Evolutionary conservation across 1,140 invertebrate genomes (phyloP), one percentile per base, ranked within the genome.

Genomic region (Drosophila truncata): DNA sequence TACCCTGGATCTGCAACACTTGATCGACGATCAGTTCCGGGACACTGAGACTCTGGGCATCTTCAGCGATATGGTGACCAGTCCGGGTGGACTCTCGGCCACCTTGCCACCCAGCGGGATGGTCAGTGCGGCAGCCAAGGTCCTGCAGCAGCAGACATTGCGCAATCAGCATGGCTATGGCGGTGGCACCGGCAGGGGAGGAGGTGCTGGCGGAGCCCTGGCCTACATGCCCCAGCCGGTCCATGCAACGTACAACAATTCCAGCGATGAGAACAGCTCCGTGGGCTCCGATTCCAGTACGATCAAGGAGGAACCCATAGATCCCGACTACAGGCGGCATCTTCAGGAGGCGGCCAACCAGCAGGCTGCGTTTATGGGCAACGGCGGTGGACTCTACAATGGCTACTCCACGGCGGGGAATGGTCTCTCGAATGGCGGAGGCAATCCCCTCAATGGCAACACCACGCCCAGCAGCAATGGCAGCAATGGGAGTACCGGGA

Each of bases 141-240:
- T 92, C 76, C 25, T 90, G 77, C 91, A 93, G 64, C 81, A 92
- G 57, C 85, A 91, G 50, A 80, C 93, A 11, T 73, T 91, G 78
- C 58, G 80, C 91, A 82, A 76, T 35, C 92, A 93, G 52, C 92
- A 92, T 41, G 77, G 78, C 0, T 92, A 93, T 6, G 95, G 96
- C 4, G 71, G 71, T 8, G 71, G 60, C 0, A 25, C 25, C 2
- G 70, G 47, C 27, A 50, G 47, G 47, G 47, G 70, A 52, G 69
- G 66, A 0, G 91, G 93, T 4, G 95, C 95, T 47, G 94, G 95
- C 2, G 90, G 96, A 2, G 96, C 96, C 0, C 91, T 98, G 29
- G 96, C 97, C 2, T 98, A 98, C 87, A 97, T 98, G 96, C 97
- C 97, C 0, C 97, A 98, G 88, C 97, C 97, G 2, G 97, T 98